Conservation (phyloP, 2,888 invertebrate genomes). For the Apamea anceps region DNA sequence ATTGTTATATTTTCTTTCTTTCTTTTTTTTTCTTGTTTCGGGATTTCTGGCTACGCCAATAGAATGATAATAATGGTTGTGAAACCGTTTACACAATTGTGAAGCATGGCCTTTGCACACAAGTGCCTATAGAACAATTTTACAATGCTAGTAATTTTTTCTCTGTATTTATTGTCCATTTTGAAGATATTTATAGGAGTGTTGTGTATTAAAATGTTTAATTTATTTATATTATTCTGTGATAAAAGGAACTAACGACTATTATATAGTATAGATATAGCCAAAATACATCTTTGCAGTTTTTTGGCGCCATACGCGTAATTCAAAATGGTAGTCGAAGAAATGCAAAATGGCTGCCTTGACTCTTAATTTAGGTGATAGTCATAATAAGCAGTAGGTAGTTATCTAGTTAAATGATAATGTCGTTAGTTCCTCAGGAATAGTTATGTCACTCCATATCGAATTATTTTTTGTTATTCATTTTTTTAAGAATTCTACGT, state of each 20-base stretch:
- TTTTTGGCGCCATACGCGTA: background rate
- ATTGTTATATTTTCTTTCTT: background rate
- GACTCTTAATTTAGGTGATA: no score
- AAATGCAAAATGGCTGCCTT: background rate
- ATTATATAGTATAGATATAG: no score
- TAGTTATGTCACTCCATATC: conserved; percentile 31
- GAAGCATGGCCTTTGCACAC: conserved; percentile 8
- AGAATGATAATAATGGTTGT: conserved; percentile 16
- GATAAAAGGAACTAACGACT: conserved; percentile 55
- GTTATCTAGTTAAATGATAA: background rate
- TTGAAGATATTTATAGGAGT: conserved; percentile 56
- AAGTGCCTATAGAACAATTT: conserved; percentile 52
- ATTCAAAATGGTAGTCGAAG: background rate
- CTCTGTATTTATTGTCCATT: conserved; percentile 53
- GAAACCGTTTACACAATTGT: conserved; percentile 19
- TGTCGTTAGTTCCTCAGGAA: conserved; percentile 23
- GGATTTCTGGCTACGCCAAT: conserved; percentile 2
- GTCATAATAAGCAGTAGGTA: background rate
- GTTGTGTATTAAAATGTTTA: conserved; percentile 53
- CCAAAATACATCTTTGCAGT: background rate
- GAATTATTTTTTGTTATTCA: background rate
- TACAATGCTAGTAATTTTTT: conserved; percentile 59
- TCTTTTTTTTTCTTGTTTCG: background rate
- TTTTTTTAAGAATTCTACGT: background rate
- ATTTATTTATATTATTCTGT: conserved; percentile 65